Conservation (phyloP, 2,113 vertebrate species). For the Amblyopsis rosae region DNA sequence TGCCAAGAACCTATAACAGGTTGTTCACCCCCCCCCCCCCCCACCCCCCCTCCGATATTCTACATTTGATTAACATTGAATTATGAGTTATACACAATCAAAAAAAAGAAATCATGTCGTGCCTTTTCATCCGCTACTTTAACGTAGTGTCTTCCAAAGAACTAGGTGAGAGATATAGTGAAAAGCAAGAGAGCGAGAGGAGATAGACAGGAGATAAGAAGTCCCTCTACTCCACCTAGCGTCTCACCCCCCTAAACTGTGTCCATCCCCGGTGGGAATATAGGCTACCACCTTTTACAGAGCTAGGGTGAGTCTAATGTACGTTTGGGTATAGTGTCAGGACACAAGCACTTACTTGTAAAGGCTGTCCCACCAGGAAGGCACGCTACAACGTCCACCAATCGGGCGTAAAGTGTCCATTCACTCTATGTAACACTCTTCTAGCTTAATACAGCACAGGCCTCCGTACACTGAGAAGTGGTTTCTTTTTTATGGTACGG, state of each 20-base stretch:
- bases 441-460: background rate
- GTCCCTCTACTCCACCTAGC: constrained; percentile 32
- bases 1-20: too few relatives aligned
- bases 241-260: constrained; percentile 38
- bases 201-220: constrained; percentile 36
- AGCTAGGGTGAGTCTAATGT: constrained; percentile 42
- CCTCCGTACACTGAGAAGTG: background rate
- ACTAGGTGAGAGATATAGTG: constrained; percentile 41
- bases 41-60: too few relatives aligned
- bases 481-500: background rate
- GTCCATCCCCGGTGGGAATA: constrained; percentile 43
- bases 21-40: too few relatives aligned
- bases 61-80: too few relatives aligned
- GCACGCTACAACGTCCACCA: constrained; percentile 58
- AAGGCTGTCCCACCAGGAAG: constrained; percentile 58
- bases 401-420: constrained; percentile 21
- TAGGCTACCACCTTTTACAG: constrained; percentile 44
- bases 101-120: constrained; percentile 50
- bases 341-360: constrained; percentile 69
- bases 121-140: constrained; percentile 74
- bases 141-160: constrained; percentile 76
- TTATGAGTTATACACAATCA: too few relatives aligned
- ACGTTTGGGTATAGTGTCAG: constrained; percentile 49
- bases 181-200: constrained; percentile 49
- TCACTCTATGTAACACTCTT: constrained; percentile 2